A percentile compares a stretch with the other conserved stretches of the same genome.
phyloP scores from a whole-genome alignment of 2,113 vertebrate species.

The Corapipo altera region DNA sequence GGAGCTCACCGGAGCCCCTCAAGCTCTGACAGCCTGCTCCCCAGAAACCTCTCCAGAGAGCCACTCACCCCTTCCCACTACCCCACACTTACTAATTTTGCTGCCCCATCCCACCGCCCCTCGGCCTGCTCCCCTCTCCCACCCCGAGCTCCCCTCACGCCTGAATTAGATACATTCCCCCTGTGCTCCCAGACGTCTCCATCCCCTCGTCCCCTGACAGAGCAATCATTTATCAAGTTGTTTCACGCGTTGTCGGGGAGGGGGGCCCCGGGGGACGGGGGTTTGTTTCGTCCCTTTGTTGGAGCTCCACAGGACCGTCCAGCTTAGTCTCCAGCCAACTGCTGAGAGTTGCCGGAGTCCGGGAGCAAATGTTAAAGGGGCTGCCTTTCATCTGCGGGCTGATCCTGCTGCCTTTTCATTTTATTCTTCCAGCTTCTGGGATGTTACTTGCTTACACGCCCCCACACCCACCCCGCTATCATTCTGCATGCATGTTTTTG shows the following conservation, averaged over 20 bases:
- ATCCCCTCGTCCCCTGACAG: slow-evolving; percentile 73
- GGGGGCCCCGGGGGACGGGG: slow-evolving; percentile 65
- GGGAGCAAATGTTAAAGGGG: slow-evolving; percentile 76
- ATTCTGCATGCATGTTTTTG: neutral
- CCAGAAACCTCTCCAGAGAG: neutral
- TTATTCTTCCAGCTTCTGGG: slow-evolving; percentile 65
- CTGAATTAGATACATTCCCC: slow-evolving; percentile 68
- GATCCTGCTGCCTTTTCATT: slow-evolving; percentile 73
- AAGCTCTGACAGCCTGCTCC: neutral
- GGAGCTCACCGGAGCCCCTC: neutral
- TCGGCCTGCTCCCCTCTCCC: neutral
- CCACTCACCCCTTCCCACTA: accelerated
- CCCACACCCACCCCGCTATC: slow-evolving; percentile 6
- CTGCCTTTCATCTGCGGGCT: slow-evolving; percentile 75
- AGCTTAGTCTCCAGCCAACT: slow-evolving; percentile 82
- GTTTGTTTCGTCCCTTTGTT: slow-evolving; percentile 81
- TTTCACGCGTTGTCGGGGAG: slow-evolving; percentile 78
- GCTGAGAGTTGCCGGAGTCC: slow-evolving; percentile 78
- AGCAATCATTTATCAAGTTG: slow-evolving; percentile 83
- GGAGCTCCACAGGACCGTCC: slow-evolving; percentile 74
- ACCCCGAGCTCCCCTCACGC: neutral
- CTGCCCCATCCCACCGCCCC: neutral
- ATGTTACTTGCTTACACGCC: slow-evolving; percentile 46
- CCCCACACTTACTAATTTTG: neutral
- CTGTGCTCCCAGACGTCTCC: slow-evolving; percentile 74